Base-by-base conservation (phyloP, 2,113 vertebrate species). In the Pogonocichla stellata region DNA sequence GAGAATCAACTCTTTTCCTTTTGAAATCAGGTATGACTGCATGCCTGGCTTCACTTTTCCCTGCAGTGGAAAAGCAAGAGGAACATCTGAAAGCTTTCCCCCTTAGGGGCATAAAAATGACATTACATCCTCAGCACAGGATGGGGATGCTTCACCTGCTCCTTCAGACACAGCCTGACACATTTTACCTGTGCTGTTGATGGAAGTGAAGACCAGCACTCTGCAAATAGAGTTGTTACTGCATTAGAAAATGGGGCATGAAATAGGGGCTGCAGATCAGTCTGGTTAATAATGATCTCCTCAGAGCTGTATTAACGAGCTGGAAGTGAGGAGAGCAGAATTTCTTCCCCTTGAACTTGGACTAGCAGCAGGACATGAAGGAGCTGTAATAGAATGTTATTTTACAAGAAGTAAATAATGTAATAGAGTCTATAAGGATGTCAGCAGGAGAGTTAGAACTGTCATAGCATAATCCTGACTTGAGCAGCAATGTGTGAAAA, bases 401-500 rank as follows among this genome's bases (percentile, higher is more conserved):
- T 97, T 97, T 97, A 97, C 95, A 93, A 97, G 97, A 96, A 97
- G 97, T 98, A 98, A 98, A 98, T 98, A 98, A 98, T 98, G 96
- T 97, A 98, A 97, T 96, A 96, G 96, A 96, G 93, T 96, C 96
- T 97, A 97, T 96, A 96, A 96, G 97, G 94, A 95, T 97, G 97
- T 96, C 97, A 96, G 97, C 96, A 97, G 97, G 97, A 97, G 97
- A 97, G 96, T 96, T 97, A 96, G 93, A 97, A 95, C 95, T 97
- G 97, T 97, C 97, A 97, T 97, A 96, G 88, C 67, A 84, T 96
- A 96, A 96, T 97, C 96, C 93, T 96, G 95, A 96, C 94, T 97
- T 96, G 95, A 97, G 94, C 95, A 97, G 94, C 94, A 97, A 97
- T 86, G 97, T 98, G 97, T 97, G 96, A 97, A 97, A 96, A 95